Conservation (phyloP, 2,797 vertebrate genomes). For the Pelochelys cantorii region DNA sequence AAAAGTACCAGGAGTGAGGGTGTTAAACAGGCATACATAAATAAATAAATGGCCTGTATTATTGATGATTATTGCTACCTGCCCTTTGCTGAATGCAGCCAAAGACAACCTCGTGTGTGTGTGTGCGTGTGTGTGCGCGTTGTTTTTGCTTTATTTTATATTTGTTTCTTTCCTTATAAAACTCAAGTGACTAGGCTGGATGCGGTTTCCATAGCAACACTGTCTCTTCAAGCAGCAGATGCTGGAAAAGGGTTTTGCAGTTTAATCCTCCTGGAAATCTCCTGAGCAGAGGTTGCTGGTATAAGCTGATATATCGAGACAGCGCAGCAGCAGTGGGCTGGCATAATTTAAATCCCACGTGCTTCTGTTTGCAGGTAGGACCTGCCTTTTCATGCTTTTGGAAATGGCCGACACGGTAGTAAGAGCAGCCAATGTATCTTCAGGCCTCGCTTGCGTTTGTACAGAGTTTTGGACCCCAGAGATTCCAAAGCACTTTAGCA, state of each 20-base stretch:
- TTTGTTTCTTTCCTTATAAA: conserved; percentile 60
- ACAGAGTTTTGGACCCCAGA: neutral
- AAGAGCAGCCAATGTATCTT: neutral
- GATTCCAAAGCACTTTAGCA: fast-evolving
- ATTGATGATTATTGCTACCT: neutral
- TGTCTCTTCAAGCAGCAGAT: conserved; percentile 39
- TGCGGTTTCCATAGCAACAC: conserved; percentile 80
- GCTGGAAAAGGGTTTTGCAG: conserved; percentile 65
- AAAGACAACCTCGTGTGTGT: neutral
- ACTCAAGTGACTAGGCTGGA: conserved; percentile 66
- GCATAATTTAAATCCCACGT: conserved; percentile 22
- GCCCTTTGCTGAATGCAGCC: neutral
- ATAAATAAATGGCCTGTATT: neutral
- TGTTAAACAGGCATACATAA: fast-evolving
- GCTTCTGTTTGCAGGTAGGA: neutral
- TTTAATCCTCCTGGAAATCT: conserved; percentile 72
- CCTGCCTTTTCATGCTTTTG: neutral
- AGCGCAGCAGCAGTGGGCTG: neutral
- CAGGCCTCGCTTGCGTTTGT: neutral
- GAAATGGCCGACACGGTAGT: neutral
- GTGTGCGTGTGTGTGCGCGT: fast-evolving
- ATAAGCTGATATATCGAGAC: conserved; percentile 25
- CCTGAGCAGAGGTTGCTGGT: conserved; percentile 39
- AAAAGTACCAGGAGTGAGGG: neutral
- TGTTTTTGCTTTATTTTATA: conserved; percentile 41